A percentile compares a stretch with the other conserved stretches of the same genome.
Evolutionary conservation across 2,888 invertebrate genomes (phyloP).

Genomic region (Aricia artaxerxes): DNA sequence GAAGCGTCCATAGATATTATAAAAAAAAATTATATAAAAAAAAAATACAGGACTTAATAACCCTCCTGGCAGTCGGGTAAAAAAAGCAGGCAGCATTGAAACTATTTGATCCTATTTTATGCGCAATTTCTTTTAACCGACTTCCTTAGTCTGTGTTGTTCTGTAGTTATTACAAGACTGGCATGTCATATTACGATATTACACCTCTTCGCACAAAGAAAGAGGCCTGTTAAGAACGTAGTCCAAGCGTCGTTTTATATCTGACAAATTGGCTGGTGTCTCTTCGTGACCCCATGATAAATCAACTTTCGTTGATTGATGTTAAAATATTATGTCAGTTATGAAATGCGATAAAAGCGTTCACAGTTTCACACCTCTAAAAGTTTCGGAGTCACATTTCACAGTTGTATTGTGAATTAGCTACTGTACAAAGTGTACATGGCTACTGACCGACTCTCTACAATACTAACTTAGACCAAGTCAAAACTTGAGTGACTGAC

Average conservation of each 20-base stretch:
- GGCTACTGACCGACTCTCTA: background rate
- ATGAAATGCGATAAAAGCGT: background rate
- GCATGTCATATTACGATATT: too few species aligned
- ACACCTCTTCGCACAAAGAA: too few species aligned
- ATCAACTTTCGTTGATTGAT: background rate
- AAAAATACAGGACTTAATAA: too few species aligned
- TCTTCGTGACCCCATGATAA: background rate
- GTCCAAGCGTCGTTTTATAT: background rate
- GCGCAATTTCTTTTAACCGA: too few species aligned
- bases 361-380: slow-evolving; percentile 4
- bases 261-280: background rate
- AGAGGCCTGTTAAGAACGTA: too few species aligned
- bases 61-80: too few species aligned
- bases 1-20: too few species aligned
- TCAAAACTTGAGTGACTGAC: background rate
- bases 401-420: slow-evolving; percentile 8
- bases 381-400: background rate
- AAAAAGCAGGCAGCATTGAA: too few species aligned
- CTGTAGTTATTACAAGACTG: too few species aligned
- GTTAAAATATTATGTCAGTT: background rate
- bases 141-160: too few species aligned
- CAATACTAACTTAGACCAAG: background rate
- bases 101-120: too few species aligned
- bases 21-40: too few species aligned
- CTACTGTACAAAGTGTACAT: background rate